Evolutionary conservation across 2,888 invertebrate species (phyloP).

Genomic region (Disparrhopalites patrizii): DNA sequence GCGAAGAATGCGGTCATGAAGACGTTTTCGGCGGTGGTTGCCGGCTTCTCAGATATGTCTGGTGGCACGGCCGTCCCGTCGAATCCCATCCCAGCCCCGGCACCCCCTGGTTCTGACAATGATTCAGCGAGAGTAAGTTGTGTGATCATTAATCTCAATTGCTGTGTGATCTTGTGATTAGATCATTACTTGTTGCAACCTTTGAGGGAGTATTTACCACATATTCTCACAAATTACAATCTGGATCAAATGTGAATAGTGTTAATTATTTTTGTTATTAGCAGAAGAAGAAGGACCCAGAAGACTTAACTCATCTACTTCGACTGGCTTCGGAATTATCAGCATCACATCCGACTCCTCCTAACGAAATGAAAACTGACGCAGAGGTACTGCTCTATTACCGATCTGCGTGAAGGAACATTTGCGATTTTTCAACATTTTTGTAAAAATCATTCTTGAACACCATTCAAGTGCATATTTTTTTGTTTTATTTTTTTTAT

Average conservation of each 20-base stretch:
- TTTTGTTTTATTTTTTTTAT: too few species aligned
- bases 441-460: not conserved
- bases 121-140: too few species aligned
- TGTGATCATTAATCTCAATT: too few species aligned
- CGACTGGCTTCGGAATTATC: conserved; percentile 17
- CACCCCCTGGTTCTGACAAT: too few species aligned
- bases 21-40: conserved; percentile 19
- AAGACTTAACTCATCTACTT: conserved; percentile 12
- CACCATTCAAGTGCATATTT: not conserved
- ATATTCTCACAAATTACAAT: too few species aligned
- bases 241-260: too few species aligned
- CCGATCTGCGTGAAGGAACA: not conserved
- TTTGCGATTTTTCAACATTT: not conserved
- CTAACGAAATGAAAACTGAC: not conserved
- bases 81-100: conserved; percentile 17
- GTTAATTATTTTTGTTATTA: not conserved
- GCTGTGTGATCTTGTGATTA: too few species aligned
- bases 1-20: conserved; percentile 19
- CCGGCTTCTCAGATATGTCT: conserved; percentile 15
- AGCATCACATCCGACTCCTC: not conserved
- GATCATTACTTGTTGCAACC: too few species aligned
- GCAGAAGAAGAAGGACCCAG: not conserved
- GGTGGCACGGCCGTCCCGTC: conserved; percentile 1
- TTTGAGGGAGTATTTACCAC: too few species aligned
- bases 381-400: not conserved